Evolutionary conservation across 2,888 invertebrate species (phyloP).

Genomic region (Globia sparganii): DNA sequence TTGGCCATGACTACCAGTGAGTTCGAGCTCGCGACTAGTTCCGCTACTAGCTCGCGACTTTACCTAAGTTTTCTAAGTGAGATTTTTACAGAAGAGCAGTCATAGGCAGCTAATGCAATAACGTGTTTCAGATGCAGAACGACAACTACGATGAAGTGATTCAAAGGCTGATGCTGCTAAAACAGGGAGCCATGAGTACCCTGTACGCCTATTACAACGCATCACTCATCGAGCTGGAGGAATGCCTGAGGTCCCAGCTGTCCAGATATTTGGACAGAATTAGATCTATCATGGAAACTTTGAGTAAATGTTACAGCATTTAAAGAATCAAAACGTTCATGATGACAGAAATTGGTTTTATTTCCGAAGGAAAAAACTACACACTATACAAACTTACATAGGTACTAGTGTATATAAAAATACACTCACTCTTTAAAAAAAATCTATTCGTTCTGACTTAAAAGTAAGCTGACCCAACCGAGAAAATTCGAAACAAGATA

Average conservation of each 20-base stretch:
- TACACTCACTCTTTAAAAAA: too few species aligned
- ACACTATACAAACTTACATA: too few species aligned
- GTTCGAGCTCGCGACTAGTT: too few species aligned
- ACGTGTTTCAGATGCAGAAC: conserved; percentile 77
- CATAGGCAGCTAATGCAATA: not conserved
- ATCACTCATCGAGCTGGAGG: conserved; percentile 68
- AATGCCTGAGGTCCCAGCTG: conserved; percentile 72
- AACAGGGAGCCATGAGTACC: conserved; percentile 71
- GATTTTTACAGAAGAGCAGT: too few species aligned
- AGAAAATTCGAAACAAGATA: too few species aligned
- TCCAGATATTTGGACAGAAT: conserved; percentile 72
- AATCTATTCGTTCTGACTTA: not conserved
- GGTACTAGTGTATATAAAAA: too few species aligned
- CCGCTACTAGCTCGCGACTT: too few species aligned
- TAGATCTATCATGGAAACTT: conserved; percentile 67
- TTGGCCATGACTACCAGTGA: too few species aligned
- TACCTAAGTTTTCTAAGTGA: too few species aligned
- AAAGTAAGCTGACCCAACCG: not conserved
- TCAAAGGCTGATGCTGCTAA: conserved; percentile 75
- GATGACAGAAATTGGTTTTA: not conserved
- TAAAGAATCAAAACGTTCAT: not conserved
- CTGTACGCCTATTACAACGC: conserved; percentile 66
- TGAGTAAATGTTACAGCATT: conserved; percentile 75
- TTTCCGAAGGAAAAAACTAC: not conserved
- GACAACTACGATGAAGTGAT: conserved; percentile 77